Evolutionary conservation across 2,888 invertebrate genomes (phyloP), one percentile per base, ranked within the genome.

Genomic region (Nomada ferruginata): DNA sequence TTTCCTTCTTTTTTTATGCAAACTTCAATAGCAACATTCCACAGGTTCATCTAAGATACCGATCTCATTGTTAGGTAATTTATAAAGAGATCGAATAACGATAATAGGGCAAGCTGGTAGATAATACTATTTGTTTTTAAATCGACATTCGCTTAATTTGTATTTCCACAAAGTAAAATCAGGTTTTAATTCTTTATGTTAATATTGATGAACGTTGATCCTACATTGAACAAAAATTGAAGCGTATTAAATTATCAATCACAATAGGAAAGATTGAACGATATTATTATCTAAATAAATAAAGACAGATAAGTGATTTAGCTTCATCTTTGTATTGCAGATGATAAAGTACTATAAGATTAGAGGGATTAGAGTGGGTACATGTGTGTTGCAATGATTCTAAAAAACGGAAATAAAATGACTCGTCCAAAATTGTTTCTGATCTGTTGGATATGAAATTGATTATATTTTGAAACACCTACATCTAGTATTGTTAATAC

Each of bases 401-500:
- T 50, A 36, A 15, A 13, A 50, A 50, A 50, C 18, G 7, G 7
- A 1, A 50, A 18, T 50, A 15, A 50, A 50, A 0, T 15, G 13
- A 50, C 15, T 50, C 50, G 1, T 18, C 5, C 7, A 50, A 13
- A 50, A 50, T 18, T 50, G 36, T 36, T 36, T 36, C 36, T 7
- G 36, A 36, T 36, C 36, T 36, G 50, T 13, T 29, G 29, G 23
- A 23, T 23, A 42, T 20, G 57, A 26, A 78, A 63, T 60, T 47
- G 7, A n/a, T 63, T 71, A 20, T 70, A 76, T 74, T 77, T 61
- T 47, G 53, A 61, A 50, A 77, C 55, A 26, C 26, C 23, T 60
- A 5, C 2, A 42, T 23, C 26, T 76, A 76, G 61, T 55, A 36
- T n/a, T 11, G 13, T 36, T 57, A 68, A 53, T 53, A 65, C 5